Evolutionary conservation across 2,888 invertebrate genomes (phyloP).

Genomic region (Diabrotica balteata): DNA sequence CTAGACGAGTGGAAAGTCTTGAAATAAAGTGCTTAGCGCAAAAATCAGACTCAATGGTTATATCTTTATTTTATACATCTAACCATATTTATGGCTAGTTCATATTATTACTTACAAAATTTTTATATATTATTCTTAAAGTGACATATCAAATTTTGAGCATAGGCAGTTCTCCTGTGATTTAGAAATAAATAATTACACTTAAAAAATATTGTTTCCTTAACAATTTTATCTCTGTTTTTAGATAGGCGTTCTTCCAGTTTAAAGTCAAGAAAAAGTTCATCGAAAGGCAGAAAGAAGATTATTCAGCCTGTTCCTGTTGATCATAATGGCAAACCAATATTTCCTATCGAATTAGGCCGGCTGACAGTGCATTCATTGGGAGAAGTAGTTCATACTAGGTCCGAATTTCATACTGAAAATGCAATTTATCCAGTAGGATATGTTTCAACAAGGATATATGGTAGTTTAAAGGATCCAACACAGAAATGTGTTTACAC

Average conservation of each 20-base stretch:
- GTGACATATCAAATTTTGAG: too few species aligned
- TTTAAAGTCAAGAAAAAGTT: conserved; percentile 43
- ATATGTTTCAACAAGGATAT: conserved; percentile 78
- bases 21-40: too few species aligned
- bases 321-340: conserved; percentile 71
- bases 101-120: too few species aligned
- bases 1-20: too few species aligned
- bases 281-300: conserved; percentile 57
- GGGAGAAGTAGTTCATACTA: conserved; percentile 76
- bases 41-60: too few species aligned
- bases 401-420: conserved; percentile 73
- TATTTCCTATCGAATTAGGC: conserved; percentile 77
- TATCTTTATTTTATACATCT: too few species aligned
- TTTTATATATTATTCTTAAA: too few species aligned
- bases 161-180: too few species aligned
- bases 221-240: conserved; percentile 1
- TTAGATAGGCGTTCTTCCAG: conserved; percentile 39
- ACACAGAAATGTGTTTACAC: conserved; percentile 77
- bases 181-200: too few species aligned
- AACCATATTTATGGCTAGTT: too few species aligned
- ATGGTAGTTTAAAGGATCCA: conserved; percentile 75
- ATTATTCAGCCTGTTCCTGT: conserved; percentile 70
- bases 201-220: too few species aligned
- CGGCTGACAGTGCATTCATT: conserved; percentile 75
- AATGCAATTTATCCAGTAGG: conserved; percentile 80